Conservation (phyloP, 1,140 invertebrate species). For the Holotrichia oblita region DNA sequence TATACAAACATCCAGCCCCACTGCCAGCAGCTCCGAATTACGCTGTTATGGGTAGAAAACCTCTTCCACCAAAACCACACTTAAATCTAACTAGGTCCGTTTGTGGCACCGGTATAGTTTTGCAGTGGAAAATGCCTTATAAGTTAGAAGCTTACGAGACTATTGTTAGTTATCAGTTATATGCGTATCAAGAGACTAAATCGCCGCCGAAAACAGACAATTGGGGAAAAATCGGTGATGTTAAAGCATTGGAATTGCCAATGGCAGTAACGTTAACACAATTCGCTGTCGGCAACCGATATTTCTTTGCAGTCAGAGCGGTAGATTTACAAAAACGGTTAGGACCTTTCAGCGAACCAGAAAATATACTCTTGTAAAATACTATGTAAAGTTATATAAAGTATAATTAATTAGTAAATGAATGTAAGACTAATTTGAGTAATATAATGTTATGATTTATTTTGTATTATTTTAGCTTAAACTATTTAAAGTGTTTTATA, state of each 20-base stretch:
- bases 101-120: slow-evolving; percentile 80
- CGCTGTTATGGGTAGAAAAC: slow-evolving; percentile 69
- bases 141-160: slow-evolving; percentile 69
- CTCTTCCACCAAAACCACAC: slow-evolving; percentile 78
- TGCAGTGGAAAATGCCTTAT: slow-evolving; percentile 89
- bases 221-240: slow-evolving; percentile 96
- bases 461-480: slow-evolving; percentile 37
- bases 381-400: slow-evolving; percentile 18
- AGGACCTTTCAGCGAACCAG: slow-evolving; percentile 79
- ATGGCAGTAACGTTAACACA: slow-evolving; percentile 97
- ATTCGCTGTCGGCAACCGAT: slow-evolving; percentile 85
- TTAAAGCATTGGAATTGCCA: slow-evolving; percentile 90
- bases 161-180: slow-evolving; percentile 91
- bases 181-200: slow-evolving; percentile 88
- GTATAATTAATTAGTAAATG: not conserved
- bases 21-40: slow-evolving; percentile 69
- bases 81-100: slow-evolving; percentile 80
- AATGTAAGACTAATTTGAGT: slow-evolving; percentile 38
- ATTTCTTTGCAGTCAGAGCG: slow-evolving; percentile 93
- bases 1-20: slow-evolving; percentile 77
- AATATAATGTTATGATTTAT: slow-evolving; percentile 26
- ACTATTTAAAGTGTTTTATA: slow-evolving; percentile 37
- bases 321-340: slow-evolving; percentile 82
- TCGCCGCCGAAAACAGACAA: slow-evolving; percentile 73
- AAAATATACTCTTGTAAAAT: slow-evolving; percentile 56